Evolutionary conservation across 2,797 vertebrate species (phyloP), one percentile per base, ranked within the genome.

Genomic region (Furcifer pardalis): DNA sequence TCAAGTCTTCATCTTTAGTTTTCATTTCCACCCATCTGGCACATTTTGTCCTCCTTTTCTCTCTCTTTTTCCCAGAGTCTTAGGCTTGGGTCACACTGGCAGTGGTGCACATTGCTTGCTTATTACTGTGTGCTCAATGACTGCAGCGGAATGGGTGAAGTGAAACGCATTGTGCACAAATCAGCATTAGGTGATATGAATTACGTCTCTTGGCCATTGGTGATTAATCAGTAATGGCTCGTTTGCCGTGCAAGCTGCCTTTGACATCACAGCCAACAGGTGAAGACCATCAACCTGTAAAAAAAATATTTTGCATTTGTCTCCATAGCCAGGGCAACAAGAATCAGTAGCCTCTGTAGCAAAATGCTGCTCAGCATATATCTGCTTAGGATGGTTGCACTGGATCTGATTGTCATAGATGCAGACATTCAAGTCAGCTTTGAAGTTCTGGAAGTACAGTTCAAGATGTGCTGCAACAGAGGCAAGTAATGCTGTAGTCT

Each of bases 11-110:
- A 78, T 9, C 79, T 83, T 77, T 2, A 19, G 83, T 76, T 69
- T 77, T 71, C 88, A 73, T 66, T 15, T 82, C 7, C 37, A 85
- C 80, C 77, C 78, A 79, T 90, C 91, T 68, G 82, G 80, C 40
- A 30, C 44, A 7, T 89, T n/a, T 81, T 79, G 76, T 86, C n/a
- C 0, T 19, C 40, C 27, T 69, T 66, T 90, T 65, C 86, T 87
- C 88, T 83, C 69, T 80, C 87, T 40, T 65, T 75, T 60, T 71
- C 40, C 59, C 17, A 7, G 2, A 15, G 12, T 65, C 52, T 81
- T 35, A 32, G 46, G 65, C 21, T 81, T 35, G n/a, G 56, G 46
- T 81, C 79, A 81, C 32, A 81, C 79, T 62, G 60, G 25, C 65
- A 37, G 9, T 81, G 66, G 30, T 59, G 35, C 40, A 32, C 75